Percentiles rank a stretch among this genome's conserved stretches.
Evolutionary conservation across 30 jellyfish, hydroid and myxozoan species (phyloP).

Genomic region (Cassiopea andromeda): DNA sequence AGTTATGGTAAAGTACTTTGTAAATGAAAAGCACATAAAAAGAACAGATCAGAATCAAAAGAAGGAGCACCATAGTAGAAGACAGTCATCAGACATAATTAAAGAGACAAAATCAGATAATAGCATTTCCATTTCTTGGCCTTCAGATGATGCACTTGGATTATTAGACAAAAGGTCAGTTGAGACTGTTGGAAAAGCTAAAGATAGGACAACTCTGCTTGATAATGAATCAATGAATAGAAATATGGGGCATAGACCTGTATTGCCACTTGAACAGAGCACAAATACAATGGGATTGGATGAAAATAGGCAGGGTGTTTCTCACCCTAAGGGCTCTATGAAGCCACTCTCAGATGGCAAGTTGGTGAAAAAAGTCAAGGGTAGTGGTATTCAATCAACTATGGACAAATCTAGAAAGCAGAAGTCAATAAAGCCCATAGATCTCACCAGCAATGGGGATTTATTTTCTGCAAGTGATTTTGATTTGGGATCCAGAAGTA

Average conservation of each 20-base stretch:
- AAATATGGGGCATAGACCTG: background rate
- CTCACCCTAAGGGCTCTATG: slow-evolving; percentile 8
- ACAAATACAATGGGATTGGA: background rate
- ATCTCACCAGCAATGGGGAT: slow-evolving; percentile 13
- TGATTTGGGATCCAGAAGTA: background rate
- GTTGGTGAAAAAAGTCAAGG: background rate
- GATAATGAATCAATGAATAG: background rate
- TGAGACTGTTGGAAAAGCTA: background rate
- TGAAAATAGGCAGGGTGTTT: background rate
- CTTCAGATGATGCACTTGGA: slow-evolving; percentile 14
- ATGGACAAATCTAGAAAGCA: slow-evolving; percentile 11
- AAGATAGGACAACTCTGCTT: background rate
- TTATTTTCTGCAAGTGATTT: background rate
- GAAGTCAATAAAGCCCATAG: slow-evolving; percentile 4
- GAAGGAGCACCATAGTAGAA: background rate
- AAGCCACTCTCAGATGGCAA: slow-evolving; percentile 12
- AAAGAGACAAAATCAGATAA: background rate
- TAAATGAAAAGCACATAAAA: slow-evolving; percentile 4
- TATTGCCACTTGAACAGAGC: background rate
- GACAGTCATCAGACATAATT: background rate
- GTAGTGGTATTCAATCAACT: slow-evolving; percentile 24
- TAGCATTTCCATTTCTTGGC: slow-evolving; percentile 8
- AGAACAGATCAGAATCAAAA: background rate
- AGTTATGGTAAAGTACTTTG: slow-evolving; percentile 49
- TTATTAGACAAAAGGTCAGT: background rate